Conservation (phyloP, 2,888 invertebrate genomes). For the Drosophila kokeensis region DNA sequence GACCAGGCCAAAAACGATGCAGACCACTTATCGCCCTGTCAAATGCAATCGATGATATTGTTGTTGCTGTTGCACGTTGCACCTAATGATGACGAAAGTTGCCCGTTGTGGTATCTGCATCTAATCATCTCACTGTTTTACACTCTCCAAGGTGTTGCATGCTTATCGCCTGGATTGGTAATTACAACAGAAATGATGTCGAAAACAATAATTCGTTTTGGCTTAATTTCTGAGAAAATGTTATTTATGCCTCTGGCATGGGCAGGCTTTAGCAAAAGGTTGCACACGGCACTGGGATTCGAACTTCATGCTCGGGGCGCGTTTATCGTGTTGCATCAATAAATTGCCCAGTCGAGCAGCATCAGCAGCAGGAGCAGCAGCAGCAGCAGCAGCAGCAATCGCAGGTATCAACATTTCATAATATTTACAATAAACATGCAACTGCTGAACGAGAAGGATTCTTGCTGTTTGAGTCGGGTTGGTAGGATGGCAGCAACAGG, state of each 20-base stretch:
- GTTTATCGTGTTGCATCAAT: constrained; percentile 79
- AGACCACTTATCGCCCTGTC: constrained; percentile 76
- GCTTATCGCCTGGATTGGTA: constrained; percentile 60
- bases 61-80: constrained; percentile 30
- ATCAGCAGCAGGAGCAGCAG: constrained; percentile 19
- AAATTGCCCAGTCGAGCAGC: constrained; percentile 58
- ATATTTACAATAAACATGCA: constrained; percentile 83
- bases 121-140: constrained; percentile 54
- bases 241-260: constrained; percentile 64
- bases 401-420: constrained; percentile 80
- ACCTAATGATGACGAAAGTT: constrained; percentile 62
- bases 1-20: constrained; percentile 34
- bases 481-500: constrained; percentile 8
- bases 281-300: constrained; percentile 13
- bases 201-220: constrained; percentile 76
- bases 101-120: constrained; percentile 42
- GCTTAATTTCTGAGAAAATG: constrained; percentile 74
- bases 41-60: constrained; percentile 63
- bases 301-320: constrained; percentile 66
- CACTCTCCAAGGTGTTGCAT: constrained; percentile 65
- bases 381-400: constrained; percentile 51
- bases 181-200: constrained; percentile 75
- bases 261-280: constrained; percentile 14
- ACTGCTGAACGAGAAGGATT: constrained; percentile 63
- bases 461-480: constrained; percentile 23